These are phyloP conservation scores for Octodonta nipae DNA, from an alignment of 2,888 invertebrate genomes.

Conservation along the genomic window DNA sequence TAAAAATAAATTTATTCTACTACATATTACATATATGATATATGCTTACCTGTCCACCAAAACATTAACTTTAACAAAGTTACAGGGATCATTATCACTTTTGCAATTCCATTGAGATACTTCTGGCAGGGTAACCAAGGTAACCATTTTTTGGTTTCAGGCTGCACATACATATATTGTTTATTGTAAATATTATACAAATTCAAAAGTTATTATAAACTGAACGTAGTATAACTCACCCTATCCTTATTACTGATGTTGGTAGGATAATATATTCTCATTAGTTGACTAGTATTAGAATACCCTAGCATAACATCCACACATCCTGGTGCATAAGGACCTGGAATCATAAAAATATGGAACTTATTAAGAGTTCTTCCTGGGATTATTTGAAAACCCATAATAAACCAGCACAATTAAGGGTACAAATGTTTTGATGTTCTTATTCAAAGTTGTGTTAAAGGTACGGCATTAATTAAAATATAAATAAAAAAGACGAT, in stretches of 20 bases:
- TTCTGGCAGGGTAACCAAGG: slow-evolving; percentile 43
- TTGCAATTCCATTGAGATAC: slow-evolving; percentile 41
- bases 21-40: too few species aligned
- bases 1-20: too few species aligned
- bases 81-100: slow-evolving; percentile 31
- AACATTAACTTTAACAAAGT: slow-evolving; percentile 27
- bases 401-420: neutral
- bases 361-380: too few species aligned
- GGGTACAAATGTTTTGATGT: neutral
- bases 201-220: too few species aligned
- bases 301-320: slow-evolving; percentile 45
- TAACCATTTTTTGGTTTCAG: slow-evolving; percentile 40
- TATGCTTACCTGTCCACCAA: too few species aligned
- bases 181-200: too few species aligned
- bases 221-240: too few species aligned
- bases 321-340: slow-evolving; percentile 43
- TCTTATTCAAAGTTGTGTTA: neutral
- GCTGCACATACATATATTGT: too few species aligned
- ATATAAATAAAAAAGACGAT: slow-evolving; percentile 3
- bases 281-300: slow-evolving; percentile 39
- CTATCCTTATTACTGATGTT: too few species aligned
- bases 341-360: slow-evolving; percentile 28
- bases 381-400: neutral
- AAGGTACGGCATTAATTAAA: neutral
- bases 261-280: slow-evolving; percentile 48